Evolutionary conservation across 2,888 invertebrate genomes (phyloP).

Genomic region (Hydraecia micacea): DNA sequence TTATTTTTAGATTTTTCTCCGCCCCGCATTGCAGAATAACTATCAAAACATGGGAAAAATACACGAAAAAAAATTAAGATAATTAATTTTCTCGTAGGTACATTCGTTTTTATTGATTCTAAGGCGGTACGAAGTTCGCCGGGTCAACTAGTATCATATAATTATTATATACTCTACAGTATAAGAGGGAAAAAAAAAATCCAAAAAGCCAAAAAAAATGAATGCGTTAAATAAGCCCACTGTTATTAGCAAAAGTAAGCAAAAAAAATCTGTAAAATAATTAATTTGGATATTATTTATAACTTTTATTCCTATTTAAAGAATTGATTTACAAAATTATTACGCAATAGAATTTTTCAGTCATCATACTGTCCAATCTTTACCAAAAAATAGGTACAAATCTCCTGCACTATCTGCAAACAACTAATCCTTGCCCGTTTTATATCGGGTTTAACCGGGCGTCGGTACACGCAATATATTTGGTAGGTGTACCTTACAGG

Average conservation of each 20-base stretch:
- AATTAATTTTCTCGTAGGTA: too few relatives aligned
- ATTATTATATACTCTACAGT: not conserved
- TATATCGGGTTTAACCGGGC: slow-evolving; percentile 77
- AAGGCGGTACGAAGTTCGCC: too few relatives aligned
- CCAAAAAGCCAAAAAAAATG: too few relatives aligned
- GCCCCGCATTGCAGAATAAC: too few relatives aligned
- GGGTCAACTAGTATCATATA: too few relatives aligned
- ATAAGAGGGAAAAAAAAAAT: not conserved
- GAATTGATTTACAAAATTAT: not conserved
- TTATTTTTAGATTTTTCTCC: too few relatives aligned
- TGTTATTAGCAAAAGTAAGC: not conserved
- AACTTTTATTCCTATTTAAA: not conserved
- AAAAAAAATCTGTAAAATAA: not conserved
- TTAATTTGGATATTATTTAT: not conserved
- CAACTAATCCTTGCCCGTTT: slow-evolving; percentile 68
- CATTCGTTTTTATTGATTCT: too few relatives aligned
- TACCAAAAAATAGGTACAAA: not conserved
- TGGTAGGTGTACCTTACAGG: slow-evolving; percentile 76
- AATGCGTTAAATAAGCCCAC: not conserved
- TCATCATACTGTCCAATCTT: too few relatives aligned
- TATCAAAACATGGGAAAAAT: too few relatives aligned
- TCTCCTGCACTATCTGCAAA: slow-evolving; percentile 20
- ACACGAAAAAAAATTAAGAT: too few relatives aligned
- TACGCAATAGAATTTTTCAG: not conserved
- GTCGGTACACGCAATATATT: slow-evolving; percentile 80